Percentiles rank a stretch among this genome's conserved stretches.
Evolutionary conservation across 2,797 vertebrate species (phyloP).

Genomic region (Chaetodon trifasciatus): DNA sequence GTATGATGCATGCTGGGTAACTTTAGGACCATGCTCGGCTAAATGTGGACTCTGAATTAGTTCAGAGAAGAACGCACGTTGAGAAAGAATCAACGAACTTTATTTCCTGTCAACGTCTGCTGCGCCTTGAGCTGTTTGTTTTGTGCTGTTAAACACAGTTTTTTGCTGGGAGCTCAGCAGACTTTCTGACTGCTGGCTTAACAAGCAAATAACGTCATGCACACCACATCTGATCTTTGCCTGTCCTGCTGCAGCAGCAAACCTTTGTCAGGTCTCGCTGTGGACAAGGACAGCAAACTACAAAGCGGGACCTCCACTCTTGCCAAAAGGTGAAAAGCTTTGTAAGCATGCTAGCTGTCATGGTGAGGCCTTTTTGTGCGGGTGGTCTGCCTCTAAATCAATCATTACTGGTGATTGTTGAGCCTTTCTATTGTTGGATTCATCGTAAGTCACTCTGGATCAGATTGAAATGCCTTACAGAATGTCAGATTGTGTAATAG

Average conservation of each 20-base stretch:
- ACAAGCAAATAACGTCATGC: not conserved
- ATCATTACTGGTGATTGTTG: not conserved
- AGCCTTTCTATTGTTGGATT: conserved; percentile 1
- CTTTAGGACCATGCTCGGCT: not conserved
- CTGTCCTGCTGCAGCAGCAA: not conserved
- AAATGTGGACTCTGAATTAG: not conserved
- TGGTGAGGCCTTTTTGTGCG: not conserved
- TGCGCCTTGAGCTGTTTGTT: not conserved
- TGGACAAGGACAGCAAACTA: not conserved
- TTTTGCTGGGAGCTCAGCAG: not conserved
- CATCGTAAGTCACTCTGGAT: conserved; percentile 5
- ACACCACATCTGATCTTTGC: not conserved
- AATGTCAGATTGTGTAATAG: conserved; percentile 45
- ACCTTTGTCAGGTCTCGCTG: not conserved
- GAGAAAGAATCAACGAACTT: too few relatives aligned
- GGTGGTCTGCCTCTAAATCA: not conserved
- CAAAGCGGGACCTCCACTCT: not conserved
- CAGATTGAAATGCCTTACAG: not conserved
- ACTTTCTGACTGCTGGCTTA: not conserved
- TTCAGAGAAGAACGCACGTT: too few relatives aligned
- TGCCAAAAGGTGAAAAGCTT: not conserved
- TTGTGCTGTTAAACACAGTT: not conserved
- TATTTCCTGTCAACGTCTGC: not conserved
- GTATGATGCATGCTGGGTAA: not conserved
- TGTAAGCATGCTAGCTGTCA: not conserved